Evolutionary conservation across 2,797 vertebrate genomes (phyloP).

Genomic region (Spinibarbus caldwelli): DNA sequence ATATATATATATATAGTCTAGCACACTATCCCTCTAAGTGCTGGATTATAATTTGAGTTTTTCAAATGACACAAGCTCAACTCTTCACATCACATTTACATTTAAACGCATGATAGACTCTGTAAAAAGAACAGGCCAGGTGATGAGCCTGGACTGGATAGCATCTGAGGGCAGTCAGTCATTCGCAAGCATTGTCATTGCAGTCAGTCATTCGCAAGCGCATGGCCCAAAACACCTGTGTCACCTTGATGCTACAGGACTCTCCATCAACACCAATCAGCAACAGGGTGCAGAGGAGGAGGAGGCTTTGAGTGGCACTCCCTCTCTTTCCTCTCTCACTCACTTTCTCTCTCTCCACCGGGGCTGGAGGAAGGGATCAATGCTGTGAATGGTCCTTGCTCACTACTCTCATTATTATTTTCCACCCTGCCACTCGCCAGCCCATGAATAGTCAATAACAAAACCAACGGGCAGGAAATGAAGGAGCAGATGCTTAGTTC

Average conservation of each 20-base stretch:
- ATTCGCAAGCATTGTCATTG: too few relatives aligned
- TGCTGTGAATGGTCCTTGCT: constrained; percentile 52
- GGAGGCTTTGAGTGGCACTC: constrained; percentile 8
- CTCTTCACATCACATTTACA: neutral
- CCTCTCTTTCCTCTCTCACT: constrained; percentile 31
- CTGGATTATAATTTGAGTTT: neutral
- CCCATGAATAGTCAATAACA: constrained; percentile 66
- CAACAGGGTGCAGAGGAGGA: constrained; percentile 39
- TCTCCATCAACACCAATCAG: constrained; percentile 60
- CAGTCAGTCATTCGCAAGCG: constrained; percentile 25
- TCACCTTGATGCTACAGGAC: constrained; percentile 55
- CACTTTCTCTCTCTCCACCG: neutral
- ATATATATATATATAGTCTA: too few relatives aligned
- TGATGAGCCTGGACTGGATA: neutral
- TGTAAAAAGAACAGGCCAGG: neutral
- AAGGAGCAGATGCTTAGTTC: constrained; percentile 56
- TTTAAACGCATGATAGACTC: constrained; percentile 6
- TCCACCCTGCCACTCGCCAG: constrained; percentile 56
- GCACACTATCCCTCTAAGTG: neutral
- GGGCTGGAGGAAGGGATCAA: constrained; percentile 57
- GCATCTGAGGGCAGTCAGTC: neutral
- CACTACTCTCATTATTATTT: constrained; percentile 58
- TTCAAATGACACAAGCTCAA: neutral
- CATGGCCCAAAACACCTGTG: constrained; percentile 58
- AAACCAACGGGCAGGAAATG: constrained; percentile 63